Evolutionary conservation across 2,888 invertebrate species (phyloP).

Genomic region (Heliconius ismenius): DNA sequence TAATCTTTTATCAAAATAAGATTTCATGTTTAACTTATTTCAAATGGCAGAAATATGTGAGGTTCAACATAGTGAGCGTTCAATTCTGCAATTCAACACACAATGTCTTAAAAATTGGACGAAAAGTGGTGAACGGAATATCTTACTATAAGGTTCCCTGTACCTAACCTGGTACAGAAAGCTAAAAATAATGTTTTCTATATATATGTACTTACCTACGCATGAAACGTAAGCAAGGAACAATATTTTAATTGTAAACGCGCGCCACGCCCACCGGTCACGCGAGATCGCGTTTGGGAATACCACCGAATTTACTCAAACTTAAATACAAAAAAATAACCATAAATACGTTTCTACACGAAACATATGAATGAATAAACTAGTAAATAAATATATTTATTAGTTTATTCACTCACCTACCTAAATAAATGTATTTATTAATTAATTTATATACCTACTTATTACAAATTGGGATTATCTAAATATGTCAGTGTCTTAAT

Average conservation of each 20-base stretch:
- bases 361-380: constrained; percentile 41
- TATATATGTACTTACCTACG: constrained; percentile 15
- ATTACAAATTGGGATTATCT: no score
- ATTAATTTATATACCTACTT: no score
- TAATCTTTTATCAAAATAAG: no score
- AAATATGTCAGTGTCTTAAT: no score
- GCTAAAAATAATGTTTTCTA: background rate
- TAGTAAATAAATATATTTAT: background rate
- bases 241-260: constrained; percentile 78
- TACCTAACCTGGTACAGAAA: background rate
- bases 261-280: constrained; percentile 73
- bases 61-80: no score
- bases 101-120: background rate
- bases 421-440: no score
- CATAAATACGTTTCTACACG: constrained; percentile 56
- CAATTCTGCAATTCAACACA: no score
- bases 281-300: constrained; percentile 77
- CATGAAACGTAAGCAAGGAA: constrained; percentile 49
- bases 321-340: constrained; percentile 50
- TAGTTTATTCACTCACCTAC: no score
- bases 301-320: constrained; percentile 50
- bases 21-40: no score
- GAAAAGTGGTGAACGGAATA: background rate
- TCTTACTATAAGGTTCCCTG: background rate
- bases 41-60: no score